Conservation (phyloP, 2,797 vertebrate genomes). For the Lacerta viridis region DNA sequence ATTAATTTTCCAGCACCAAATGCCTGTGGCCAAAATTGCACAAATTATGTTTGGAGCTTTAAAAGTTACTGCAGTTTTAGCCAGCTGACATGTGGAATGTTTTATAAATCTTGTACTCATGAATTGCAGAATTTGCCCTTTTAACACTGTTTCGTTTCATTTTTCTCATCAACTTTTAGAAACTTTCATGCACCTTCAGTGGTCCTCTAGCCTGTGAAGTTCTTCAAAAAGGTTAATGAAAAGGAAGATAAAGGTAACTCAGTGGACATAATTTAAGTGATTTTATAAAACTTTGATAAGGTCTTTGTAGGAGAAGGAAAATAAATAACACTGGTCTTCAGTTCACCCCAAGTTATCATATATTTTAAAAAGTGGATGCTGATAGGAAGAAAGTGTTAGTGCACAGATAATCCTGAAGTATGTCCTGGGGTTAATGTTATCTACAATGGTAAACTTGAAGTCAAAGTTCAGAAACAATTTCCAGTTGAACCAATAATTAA, state of each 20-base stretch:
- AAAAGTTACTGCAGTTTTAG: background rate
- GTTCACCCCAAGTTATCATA: background rate
- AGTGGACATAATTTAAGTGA: constrained; percentile 9
- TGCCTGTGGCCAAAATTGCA: background rate
- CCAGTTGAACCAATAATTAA: background rate
- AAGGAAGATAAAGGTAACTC: constrained; percentile 4
- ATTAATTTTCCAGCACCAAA: background rate
- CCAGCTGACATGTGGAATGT: constrained; percentile 17
- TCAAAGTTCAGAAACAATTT: background rate
- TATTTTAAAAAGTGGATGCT: background rate
- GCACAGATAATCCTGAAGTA: background rate
- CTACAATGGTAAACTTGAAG: background rate
- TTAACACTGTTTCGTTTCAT: background rate
- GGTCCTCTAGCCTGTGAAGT: background rate
- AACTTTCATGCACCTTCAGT: constrained; percentile 16
- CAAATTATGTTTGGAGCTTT: constrained; percentile 2
- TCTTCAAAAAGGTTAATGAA: constrained; percentile 44
- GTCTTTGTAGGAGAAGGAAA: background rate
- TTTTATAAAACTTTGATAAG: constrained; percentile 22
- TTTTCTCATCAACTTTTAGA: background rate
- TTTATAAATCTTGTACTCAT: constrained; percentile 25
- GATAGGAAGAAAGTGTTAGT: background rate
- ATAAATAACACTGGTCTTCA: constrained; percentile 7
- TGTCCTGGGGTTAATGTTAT: background rate
- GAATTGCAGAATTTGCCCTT: constrained; percentile 39